Percentiles rank a stretch among this genome's conserved stretches.
phyloP scores from a whole-genome alignment of 2,113 vertebrate genomes.

The Takifugu flavidus region DNA sequence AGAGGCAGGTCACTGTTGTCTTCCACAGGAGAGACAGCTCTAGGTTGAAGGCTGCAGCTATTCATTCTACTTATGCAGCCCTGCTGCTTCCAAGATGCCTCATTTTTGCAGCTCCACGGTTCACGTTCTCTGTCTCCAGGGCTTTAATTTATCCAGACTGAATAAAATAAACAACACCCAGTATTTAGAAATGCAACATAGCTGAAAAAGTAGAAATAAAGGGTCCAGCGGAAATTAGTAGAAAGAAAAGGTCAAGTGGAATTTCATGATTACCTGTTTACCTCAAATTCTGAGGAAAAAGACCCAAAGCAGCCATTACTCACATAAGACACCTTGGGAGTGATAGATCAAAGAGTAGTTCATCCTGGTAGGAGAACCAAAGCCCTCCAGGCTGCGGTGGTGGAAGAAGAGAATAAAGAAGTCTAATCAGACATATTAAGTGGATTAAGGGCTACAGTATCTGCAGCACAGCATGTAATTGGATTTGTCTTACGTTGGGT shows the following conservation, averaged over 20 bases:
- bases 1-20: conserved; percentile 40
- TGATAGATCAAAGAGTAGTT: conserved; percentile 56
- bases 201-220: not conserved
- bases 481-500: conserved; percentile 68
- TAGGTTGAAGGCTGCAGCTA: conserved; percentile 54
- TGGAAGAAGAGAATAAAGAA: conserved; percentile 29
- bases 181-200: not conserved
- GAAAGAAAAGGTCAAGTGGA: not conserved
- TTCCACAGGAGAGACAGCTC: conserved; percentile 46
- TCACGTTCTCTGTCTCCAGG: conserved; percentile 2
- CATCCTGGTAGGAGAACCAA: conserved; percentile 38
- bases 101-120: conserved; percentile 26
- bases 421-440: conserved; percentile 62
- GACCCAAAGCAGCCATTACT: conserved; percentile 33
- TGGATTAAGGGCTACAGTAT: conserved; percentile 60
- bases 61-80: conserved; percentile 43
- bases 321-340: conserved; percentile 26
- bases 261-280: not conserved
- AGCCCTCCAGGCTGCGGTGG: conserved; percentile 13
- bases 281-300: not conserved
- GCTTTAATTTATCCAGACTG: not conserved
- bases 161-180: conserved; percentile 12
- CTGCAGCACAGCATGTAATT: conserved; percentile 65
- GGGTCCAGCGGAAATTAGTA: not conserved
- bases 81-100: conserved; percentile 38